A percentile compares a stretch with the other conserved stretches of the same genome.
Evolutionary conservation across 2,797 vertebrate species (phyloP).

Genomic region (Denticeps clupeoides): DNA sequence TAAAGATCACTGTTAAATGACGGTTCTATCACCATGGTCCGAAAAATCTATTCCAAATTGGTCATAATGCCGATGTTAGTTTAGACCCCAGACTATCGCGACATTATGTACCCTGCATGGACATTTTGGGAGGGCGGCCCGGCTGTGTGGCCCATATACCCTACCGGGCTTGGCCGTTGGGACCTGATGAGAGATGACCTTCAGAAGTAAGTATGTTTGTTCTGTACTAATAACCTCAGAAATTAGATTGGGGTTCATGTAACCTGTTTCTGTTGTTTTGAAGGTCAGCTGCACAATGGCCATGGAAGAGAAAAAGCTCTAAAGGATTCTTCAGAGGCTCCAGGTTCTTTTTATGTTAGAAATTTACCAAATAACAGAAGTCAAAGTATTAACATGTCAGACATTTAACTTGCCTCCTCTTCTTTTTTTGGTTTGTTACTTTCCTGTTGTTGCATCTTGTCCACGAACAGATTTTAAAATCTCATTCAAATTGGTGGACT

Average conservation of each 20-base stretch:
- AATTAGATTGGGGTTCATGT: background rate
- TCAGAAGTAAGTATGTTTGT: constrained; percentile 62
- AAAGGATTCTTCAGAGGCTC: constrained; percentile 93
- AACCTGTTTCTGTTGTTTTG: background rate
- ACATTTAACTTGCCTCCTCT: too few relatives aligned
- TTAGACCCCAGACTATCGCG: constrained; percentile 82
- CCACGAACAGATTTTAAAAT: too few relatives aligned
- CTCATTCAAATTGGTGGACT: too few relatives aligned
- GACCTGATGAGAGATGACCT: constrained; percentile 91
- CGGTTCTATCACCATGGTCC: background rate
- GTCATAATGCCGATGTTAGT: background rate
- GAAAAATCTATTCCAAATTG: background rate
- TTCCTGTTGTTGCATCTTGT: too few relatives aligned
- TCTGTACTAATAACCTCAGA: background rate
- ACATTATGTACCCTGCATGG: constrained; percentile 99
- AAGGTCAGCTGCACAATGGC: constrained; percentile 83
- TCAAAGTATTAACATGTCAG: too few relatives aligned
- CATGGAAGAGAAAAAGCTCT: constrained; percentile 81
- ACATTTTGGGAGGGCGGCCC: constrained; percentile 98
- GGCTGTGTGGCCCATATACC: constrained; percentile 97
- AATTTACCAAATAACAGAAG: too few relatives aligned
- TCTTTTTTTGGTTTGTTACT: too few relatives aligned
- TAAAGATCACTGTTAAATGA: background rate
- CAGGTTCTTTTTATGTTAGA: too few relatives aligned
- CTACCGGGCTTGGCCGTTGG: constrained; percentile 91